Evolutionary conservation across 2,888 invertebrate species (phyloP), one percentile per base, ranked within the genome.

Genomic region (Agrochola macilenta): DNA sequence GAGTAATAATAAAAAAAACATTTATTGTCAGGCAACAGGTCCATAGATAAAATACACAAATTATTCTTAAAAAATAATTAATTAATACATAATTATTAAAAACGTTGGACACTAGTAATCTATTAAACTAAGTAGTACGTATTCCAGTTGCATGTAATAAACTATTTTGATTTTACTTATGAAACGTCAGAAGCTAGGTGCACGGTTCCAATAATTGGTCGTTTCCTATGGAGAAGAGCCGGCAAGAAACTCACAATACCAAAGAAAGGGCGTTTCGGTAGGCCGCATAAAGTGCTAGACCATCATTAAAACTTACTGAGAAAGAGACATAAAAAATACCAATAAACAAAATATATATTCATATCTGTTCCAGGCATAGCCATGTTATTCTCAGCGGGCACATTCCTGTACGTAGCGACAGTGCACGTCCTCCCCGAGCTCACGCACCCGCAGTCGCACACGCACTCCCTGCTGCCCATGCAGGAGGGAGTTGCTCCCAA

Each of bases 351-450:
- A 49, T 26, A 49, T 9, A 30, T 23, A n/a, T 46, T 54, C 39
- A 61, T 52, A 69, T 71, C 71, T 71, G 74, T 94, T 93, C 0
- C 93, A 97, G 97, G 98, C 75, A 98, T 99, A 79, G 99, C 99
- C 0, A 99, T 99, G 99, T 95, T 99, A 57, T 99, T 99, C 95
- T 99, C 99, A 64, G 99, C 99, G 0, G 99, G 99, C 0, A 99
- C 99, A 23, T 99, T 99, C 96, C 97, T 99, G 0, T 99, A 99
- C 93, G 99, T 99, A 4, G 99, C 99, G 0, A 99, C 99, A 0
- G 99, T 99, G 0, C 99, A 99, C 94, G 99, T 99, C 0, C 94
- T 99, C 69, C 99, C 99, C 0, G 99, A 99, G 94, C 96, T 99
- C 14, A 98, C 98, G 54, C 96, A 97, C 54, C 90, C 96, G 1